Evolutionary conservation across 2,113 vertebrate species (phyloP).

Genomic region (Rutilus rutilus): DNA sequence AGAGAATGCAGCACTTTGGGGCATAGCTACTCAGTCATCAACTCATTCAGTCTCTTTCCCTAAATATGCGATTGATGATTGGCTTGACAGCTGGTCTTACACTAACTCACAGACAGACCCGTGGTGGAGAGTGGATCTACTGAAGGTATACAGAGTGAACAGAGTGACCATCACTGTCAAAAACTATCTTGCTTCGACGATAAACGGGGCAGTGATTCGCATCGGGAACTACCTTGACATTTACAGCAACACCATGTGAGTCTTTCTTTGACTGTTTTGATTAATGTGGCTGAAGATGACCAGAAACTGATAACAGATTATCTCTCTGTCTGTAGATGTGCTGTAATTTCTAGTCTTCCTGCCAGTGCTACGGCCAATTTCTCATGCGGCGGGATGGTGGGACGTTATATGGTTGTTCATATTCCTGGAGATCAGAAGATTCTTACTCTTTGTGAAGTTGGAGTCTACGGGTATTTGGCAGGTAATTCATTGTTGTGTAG

Average conservation of each 20-base stretch:
- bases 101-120: background rate
- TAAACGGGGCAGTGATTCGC: background rate
- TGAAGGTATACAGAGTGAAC: background rate
- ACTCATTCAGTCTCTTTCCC: rapidly evolving
- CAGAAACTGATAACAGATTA: too few relatives aligned
- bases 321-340: constrained; percentile 27
- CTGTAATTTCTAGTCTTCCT: background rate
- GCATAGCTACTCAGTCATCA: background rate
- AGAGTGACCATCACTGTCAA: background rate
- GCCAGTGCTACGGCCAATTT: too few relatives aligned
- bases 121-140: constrained; percentile 1
- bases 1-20: background rate
- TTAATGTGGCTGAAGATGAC: too few relatives aligned
- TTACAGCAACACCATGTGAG: too few relatives aligned
- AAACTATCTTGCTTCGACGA: rapidly evolving
- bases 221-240: background rate
- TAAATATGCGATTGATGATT: rapidly evolving
- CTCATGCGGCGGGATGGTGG: too few relatives aligned
- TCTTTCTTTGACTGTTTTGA: too few relatives aligned
- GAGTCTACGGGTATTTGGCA: too few relatives aligned
- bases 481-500: too few relatives aligned
- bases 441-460: too few relatives aligned
- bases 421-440: too few relatives aligned
- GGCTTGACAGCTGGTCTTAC: too few relatives aligned
- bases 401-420: too few relatives aligned